These are phyloP conservation scores for Drosophila subquinaria DNA, from an alignment of 2,888 invertebrate species.

Conservation along the genomic window DNA sequence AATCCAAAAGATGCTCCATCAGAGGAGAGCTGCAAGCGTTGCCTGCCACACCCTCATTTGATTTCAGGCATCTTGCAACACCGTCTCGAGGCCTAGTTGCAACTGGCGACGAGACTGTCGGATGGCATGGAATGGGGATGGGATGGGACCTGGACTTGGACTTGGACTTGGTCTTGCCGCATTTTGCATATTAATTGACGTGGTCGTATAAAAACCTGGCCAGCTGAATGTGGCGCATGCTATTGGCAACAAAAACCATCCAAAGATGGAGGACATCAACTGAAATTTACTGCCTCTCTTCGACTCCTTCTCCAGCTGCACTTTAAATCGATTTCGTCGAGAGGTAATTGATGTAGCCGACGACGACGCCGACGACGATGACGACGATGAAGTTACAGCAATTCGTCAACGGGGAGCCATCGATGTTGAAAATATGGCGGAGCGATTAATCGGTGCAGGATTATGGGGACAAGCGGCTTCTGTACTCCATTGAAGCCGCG, in stretches of 20 bases:
- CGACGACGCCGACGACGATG: constrained; percentile 18
- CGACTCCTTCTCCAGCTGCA: constrained; percentile 39
- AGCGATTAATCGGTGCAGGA: constrained; percentile 67
- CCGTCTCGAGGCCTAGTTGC: constrained; percentile 15
- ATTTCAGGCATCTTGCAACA: constrained; percentile 71
- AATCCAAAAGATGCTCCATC: constrained; percentile 26
- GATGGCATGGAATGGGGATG: constrained; percentile 13
- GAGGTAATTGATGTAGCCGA: constrained; percentile 74
- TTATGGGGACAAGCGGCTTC: constrained; percentile 71
- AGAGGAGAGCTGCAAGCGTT: constrained; percentile 54
- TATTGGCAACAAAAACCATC: constrained; percentile 65
- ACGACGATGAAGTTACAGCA: constrained; percentile 35
- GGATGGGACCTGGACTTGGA: constrained; percentile 18
- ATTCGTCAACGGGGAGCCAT: constrained; percentile 49
- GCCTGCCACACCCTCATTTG: constrained; percentile 75
- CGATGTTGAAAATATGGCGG: constrained; percentile 58
- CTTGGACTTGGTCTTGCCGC: constrained; percentile 33
- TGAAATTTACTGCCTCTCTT: constrained; percentile 15
- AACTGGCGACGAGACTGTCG: constrained; percentile 24
- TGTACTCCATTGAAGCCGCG: constrained; percentile 53
- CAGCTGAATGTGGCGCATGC: constrained; percentile 65
- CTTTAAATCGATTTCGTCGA: constrained; percentile 71
- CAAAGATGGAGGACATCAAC: constrained; percentile 69
- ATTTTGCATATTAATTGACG: constrained; percentile 80
- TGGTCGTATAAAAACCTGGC: constrained; percentile 9